Percentiles rank a stretch among this genome's conserved stretches.
Evolutionary conservation across 2,888 invertebrate genomes (phyloP).

Genomic region (Pyrochroa serraticornis): DNA sequence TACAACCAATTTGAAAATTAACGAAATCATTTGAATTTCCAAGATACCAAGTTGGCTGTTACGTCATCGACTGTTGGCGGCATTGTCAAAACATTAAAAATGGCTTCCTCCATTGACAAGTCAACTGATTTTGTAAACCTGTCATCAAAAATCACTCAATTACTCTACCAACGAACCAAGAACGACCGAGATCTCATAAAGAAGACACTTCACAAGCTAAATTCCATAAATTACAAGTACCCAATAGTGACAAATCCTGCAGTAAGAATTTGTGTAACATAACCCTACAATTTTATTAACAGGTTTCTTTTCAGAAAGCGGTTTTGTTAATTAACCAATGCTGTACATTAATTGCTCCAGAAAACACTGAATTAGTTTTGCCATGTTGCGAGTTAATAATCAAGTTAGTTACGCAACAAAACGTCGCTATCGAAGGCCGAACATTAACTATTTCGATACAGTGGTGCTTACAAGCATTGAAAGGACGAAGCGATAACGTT

Average conservation of each 20-base stretch:
- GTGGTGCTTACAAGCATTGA: conserved; percentile 55
- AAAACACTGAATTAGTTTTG: conserved; percentile 62
- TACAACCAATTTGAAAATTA: no score
- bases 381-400: conserved; percentile 66
- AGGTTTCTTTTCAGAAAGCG: conserved; percentile 50
- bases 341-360: conserved; percentile 54
- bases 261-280: conserved; percentile 40
- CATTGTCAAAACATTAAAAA: conserved; percentile 23
- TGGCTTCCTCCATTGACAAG: conserved; percentile 38
- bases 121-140: conserved; percentile 46
- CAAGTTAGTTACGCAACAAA: conserved; percentile 63
- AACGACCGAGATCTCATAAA: conserved; percentile 62
- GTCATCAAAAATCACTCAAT: conserved; percentile 50
- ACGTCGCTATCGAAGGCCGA: conserved; percentile 56
- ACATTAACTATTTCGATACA: conserved; percentile 48
- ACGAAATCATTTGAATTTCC: no score
- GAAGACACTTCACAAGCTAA: conserved; percentile 66
- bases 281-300: conserved; percentile 20
- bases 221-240: conserved; percentile 65
- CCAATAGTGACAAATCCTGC: conserved; percentile 48
- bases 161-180: conserved; percentile 47
- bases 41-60: background rate
- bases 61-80: background rate
- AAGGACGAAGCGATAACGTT: conserved; percentile 44
- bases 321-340: conserved; percentile 54